Conservation (phyloP, 2,113 vertebrate genomes). For the Pionites leucogaster region DNA sequence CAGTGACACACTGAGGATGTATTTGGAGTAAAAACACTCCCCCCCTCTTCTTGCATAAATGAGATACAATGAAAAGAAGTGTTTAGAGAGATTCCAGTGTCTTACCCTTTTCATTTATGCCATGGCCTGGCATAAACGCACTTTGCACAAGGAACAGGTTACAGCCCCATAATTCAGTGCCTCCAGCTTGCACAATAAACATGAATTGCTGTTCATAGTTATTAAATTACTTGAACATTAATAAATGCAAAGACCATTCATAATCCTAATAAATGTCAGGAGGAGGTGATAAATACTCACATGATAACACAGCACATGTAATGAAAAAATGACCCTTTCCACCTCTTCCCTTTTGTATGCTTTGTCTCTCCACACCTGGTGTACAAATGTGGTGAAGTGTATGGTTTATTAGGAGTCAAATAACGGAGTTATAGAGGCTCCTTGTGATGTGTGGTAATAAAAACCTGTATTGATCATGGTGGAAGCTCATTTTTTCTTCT, state of each 20-base stretch:
- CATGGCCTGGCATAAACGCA: neutral
- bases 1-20: neutral
- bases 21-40: neutral
- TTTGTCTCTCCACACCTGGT: constrained; percentile 18
- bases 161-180: neutral
- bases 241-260: constrained; percentile 5
- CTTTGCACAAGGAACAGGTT: constrained; percentile 13
- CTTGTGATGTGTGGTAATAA: constrained; percentile 18
- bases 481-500: constrained; percentile 66
- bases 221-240: neutral
- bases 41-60: neutral
- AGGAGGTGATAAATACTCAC: neutral
- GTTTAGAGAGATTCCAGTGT: neutral
- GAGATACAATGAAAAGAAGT: neutral
- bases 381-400: neutral
- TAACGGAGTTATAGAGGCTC: neutral
- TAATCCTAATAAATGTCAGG: neutral
- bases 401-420: neutral
- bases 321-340: constrained; percentile 35
- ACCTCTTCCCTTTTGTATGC: constrained; percentile 25
- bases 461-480: constrained; percentile 34
- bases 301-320: neutral
- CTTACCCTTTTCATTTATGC: constrained; percentile 2
- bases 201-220: neutral
- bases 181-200: neutral